Base-by-base conservation (phyloP, 2,113 vertebrate genomes). In the Sapayoa aenigma region DNA sequence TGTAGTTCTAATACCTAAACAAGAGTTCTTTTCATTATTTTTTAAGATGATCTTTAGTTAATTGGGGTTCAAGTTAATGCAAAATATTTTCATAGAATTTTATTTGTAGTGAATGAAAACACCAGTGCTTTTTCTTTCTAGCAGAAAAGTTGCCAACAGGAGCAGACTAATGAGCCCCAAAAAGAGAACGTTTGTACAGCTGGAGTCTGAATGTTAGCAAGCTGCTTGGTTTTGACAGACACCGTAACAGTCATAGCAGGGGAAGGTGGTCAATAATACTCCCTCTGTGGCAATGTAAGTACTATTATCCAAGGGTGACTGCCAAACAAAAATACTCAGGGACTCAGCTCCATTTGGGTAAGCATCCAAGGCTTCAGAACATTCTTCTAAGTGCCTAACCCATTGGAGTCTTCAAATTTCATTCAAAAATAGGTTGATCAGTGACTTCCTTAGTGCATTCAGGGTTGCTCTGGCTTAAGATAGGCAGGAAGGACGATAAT, bases 141-240 rank as follows among this genome's bases (percentile, higher is more conserved):
- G 9, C 63, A 90, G 88, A 93, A 87, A 90, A 90, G 55, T 90
- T 81, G 79, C 76, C 90, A 96, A 83, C 85, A 92, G 93, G 85
- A 96, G 52, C 52, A 81, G 93, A 80, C 19, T 91, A 94, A 97
- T 93, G 85, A 95, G 68, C 52, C 60, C 85, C 83, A 67, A 92
- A 86, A 93, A 96, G 42, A 92, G 59, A 94, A 55, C 63, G 89
- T 84, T 94, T 86, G 56, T 95, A 90, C 93, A 94, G 88, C 95
- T 94, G 68, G 44, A 93, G 72, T 72, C 72, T 90, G 88, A 95
- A 78, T 92, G 92, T 72, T 87, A 90, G 63, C 86, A 86, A 90
- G 88, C 76, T 94, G 69, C 62, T 95, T 86, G 72, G 1, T 84
- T 96, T 92, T 94, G 83, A 95, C 53, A 95, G 95, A 94, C 92